Conservation (phyloP, 1,140 invertebrate genomes). For the Trypoxylus dichotomus region DNA sequence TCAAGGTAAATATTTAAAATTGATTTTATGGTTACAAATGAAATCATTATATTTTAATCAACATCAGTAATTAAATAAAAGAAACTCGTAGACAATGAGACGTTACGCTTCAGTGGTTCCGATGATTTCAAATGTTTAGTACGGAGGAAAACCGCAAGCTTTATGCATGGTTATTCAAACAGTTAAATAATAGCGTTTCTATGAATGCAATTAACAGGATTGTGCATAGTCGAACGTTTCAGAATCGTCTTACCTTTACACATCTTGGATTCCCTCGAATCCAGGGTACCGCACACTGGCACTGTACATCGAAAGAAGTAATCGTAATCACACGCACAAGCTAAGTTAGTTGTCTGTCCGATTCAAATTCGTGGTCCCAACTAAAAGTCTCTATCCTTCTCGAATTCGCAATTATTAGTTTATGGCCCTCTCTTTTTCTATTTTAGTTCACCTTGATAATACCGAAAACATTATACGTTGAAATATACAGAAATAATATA, state of each 20-base stretch:
- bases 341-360: neutral
- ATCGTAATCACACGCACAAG: neutral
- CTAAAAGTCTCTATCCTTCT: slow-evolving; percentile 28
- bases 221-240: neutral
- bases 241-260: neutral
- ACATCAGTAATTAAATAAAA: too few relatives aligned
- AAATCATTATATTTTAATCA: too few relatives aligned
- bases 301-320: neutral
- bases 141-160: neutral
- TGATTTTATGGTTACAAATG: too few relatives aligned
- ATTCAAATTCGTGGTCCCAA: slow-evolving; percentile 15
- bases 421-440: slow-evolving; percentile 31
- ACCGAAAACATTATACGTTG: slow-evolving; percentile 1
- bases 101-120: neutral
- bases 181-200: neutral
- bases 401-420: neutral
- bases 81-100: neutral
- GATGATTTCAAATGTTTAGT: neutral
- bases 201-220: neutral
- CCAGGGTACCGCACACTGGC: neutral
- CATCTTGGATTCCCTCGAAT: neutral
- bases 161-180: too few relatives aligned
- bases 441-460: slow-evolving; percentile 34
- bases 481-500: neutral
- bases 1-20: too few relatives aligned